These are phyloP conservation scores for Neopelma chrysocephalum DNA, from an alignment of 2,797 vertebrate genomes.

Conservation along the genomic window DNA sequence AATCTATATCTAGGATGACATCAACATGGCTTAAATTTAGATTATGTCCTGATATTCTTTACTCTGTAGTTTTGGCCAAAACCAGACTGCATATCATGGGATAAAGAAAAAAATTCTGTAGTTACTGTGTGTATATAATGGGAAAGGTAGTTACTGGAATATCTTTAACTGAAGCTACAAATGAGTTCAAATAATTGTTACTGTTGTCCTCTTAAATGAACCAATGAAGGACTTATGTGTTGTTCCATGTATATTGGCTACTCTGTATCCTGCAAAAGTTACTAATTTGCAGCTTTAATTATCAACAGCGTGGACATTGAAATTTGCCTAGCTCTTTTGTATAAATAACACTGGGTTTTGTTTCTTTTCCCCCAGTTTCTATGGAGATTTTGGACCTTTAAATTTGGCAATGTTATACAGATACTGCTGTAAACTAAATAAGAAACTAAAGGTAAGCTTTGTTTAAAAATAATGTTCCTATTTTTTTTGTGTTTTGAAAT, in stretches of 20 bases:
- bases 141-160: background rate
- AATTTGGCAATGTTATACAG: conserved; percentile 92
- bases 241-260: background rate
- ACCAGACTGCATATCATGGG: background rate
- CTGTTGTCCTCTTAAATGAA: background rate
- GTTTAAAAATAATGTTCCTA: background rate
- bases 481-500: background rate
- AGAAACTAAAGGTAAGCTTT: conserved; percentile 93
- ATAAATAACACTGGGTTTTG: background rate
- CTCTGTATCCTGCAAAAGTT: background rate
- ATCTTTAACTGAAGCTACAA: background rate
- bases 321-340: background rate
- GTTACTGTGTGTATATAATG: background rate
- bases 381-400: conserved; percentile 93
- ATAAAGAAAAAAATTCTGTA: background rate
- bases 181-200: background rate
- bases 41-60: background rate
- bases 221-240: background rate
- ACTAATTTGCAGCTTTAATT: background rate
- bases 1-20: background rate
- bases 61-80: background rate
- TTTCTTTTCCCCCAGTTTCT: conserved; percentile 82
- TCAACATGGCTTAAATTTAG: background rate
- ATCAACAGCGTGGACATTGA: background rate
- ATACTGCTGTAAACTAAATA: conserved; percentile 98